These are phyloP conservation scores for Melipona bicolor DNA, from an alignment of 2,888 invertebrate species.

Conservation along the genomic window DNA sequence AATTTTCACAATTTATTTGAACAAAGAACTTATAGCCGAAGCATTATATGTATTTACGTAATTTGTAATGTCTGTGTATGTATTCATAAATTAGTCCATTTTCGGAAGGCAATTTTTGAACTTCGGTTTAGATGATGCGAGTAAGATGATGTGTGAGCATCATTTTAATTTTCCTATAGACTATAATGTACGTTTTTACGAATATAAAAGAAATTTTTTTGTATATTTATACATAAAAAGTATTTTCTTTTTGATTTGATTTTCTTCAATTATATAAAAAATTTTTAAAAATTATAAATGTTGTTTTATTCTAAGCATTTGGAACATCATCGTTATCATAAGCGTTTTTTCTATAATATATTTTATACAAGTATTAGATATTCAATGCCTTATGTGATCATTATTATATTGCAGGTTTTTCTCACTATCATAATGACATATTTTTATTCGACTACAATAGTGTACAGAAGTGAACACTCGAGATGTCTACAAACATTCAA, in stretches of 20 bases:
- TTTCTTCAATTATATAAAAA: slow-evolving; percentile 4
- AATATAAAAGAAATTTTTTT: slow-evolving; percentile 26
- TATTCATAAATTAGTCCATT: not conserved
- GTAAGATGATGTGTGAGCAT: slow-evolving; percentile 1
- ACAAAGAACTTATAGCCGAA: slow-evolving; percentile 7
- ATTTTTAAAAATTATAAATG: not conserved
- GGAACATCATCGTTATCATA: not conserved
- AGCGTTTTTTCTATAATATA: not conserved
- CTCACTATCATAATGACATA: slow-evolving; percentile 67
- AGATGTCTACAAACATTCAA: slow-evolving; percentile 36
- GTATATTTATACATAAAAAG: not conserved
- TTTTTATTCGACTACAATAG: slow-evolving; percentile 48
- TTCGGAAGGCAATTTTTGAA: not conserved
- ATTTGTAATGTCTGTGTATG: slow-evolving; percentile 5
- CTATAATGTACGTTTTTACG: slow-evolving; percentile 14
- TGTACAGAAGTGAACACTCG: slow-evolving; percentile 29
- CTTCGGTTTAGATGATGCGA: not conserved
- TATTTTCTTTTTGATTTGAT: slow-evolving; percentile 28
- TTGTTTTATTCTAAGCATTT: slow-evolving; percentile 5
- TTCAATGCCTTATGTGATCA: slow-evolving; percentile 53
- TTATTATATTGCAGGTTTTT: slow-evolving; percentile 78
- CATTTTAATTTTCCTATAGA: not conserved
- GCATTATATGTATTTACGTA: slow-evolving; percentile 22
- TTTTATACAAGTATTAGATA: slow-evolving; percentile 7
- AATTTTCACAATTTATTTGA: slow-evolving; percentile 1